phyloP scores from a whole-genome alignment of 2,797 vertebrate species.

The Gobionotothen gibberifrons region DNA sequence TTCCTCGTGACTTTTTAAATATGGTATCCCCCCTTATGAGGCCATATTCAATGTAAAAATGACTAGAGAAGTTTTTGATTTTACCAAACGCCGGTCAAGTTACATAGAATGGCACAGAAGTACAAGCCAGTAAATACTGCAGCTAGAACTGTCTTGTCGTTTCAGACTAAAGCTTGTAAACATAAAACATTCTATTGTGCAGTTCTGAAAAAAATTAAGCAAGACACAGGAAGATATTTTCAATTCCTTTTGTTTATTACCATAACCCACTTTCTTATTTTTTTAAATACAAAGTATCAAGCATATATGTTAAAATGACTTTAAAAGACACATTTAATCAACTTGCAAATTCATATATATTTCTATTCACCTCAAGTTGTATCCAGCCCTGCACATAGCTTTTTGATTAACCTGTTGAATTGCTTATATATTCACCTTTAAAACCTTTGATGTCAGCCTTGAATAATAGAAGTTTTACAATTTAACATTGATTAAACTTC shows the following conservation, averaged over 20 bases:
- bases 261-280: background rate
- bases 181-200: background rate
- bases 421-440: background rate
- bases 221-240: background rate
- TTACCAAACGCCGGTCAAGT: background rate
- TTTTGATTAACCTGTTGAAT: background rate
- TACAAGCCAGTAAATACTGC: background rate
- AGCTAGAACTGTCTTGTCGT: background rate
- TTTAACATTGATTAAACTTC: background rate
- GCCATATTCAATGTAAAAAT: background rate
- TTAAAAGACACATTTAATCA: constrained; percentile 6
- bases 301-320: background rate
- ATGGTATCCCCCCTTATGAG: no score
- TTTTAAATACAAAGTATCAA: constrained; percentile 7
- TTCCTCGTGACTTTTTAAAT: no score
- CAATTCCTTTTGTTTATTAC: constrained; percentile 31
- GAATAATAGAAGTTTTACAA: background rate
- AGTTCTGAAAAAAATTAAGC: background rate
- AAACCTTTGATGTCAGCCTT: background rate
- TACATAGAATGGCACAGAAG: background rate
- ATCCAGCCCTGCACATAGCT: background rate
- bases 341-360: background rate
- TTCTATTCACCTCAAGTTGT: background rate
- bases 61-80: background rate
- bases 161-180: background rate